Evolutionary conservation across 35 echinoderm and acorn worm genomes (phyloP).

Genomic region (Acanthaster planci): DNA sequence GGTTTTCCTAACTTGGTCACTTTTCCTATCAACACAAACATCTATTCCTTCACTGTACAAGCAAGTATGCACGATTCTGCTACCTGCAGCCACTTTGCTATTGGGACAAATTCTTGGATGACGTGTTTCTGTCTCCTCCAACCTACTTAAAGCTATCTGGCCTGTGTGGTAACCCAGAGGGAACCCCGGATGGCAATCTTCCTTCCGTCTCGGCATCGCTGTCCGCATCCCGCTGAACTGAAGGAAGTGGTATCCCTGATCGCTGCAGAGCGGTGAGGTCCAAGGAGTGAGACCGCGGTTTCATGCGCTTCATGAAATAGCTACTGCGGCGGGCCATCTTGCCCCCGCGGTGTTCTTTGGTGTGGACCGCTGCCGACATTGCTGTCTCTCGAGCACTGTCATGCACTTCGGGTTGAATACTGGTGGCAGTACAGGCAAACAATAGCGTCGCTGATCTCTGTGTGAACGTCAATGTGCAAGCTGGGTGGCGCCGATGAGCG

Average conservation of each 20-base stretch:
- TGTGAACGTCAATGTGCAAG: no score
- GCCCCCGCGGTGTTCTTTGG: constrained; percentile 12
- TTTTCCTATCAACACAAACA: no score
- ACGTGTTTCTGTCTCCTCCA: not conserved
- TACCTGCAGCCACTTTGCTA: not conserved
- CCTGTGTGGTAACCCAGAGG: constrained; percentile 43
- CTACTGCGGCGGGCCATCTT: constrained; percentile 22
- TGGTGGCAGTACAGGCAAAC: no score
- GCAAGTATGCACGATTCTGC: not conserved
- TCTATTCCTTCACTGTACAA: no score
- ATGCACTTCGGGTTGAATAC: no score
- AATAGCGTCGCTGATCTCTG: no score
- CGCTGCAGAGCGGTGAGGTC: constrained; percentile 58
- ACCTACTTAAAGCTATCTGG: constrained; percentile 89
- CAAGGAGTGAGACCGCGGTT: constrained; percentile 68
- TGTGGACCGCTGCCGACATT: not conserved
- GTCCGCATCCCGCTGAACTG: constrained; percentile 58
- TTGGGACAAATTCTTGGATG: not conserved
- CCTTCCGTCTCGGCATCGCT: constrained; percentile 73
- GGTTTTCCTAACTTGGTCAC: no score
- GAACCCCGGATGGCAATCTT: constrained; percentile 1
- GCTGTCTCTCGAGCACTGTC: no score
- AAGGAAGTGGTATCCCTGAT: constrained; percentile 57
- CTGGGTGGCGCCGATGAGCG: no score
- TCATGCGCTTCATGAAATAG: constrained; percentile 36